Evolutionary conservation across 2,113 vertebrate species (phyloP).

Genomic region (Cheirogaleus medius): DNA sequence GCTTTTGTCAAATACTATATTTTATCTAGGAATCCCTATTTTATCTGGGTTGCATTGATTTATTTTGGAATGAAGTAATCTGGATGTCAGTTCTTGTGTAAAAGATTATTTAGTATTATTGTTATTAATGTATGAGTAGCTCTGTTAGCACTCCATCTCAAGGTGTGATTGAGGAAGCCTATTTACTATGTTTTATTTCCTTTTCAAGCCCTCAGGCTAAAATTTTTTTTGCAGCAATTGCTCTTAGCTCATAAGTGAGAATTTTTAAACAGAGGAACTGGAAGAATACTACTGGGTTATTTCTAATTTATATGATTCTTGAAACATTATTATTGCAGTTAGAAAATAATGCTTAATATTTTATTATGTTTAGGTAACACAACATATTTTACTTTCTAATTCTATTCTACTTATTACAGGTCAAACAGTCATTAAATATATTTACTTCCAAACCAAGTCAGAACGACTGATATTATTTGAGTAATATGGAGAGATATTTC

Average conservation of each 20-base stretch:
- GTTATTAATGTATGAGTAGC: background rate
- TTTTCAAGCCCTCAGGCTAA: background rate
- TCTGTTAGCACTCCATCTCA: background rate
- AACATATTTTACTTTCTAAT: background rate
- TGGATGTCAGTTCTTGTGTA: background rate
- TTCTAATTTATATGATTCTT: background rate
- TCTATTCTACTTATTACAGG: background rate
- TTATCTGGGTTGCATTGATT: background rate
- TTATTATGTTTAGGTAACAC: background rate
- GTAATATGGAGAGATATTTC: background rate
- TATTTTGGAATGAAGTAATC: conserved; percentile 35
- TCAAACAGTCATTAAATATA: conserved; percentile 25
- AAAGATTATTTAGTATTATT: background rate
- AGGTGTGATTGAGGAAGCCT: background rate
- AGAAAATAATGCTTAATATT: background rate
- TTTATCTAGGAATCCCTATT: background rate
- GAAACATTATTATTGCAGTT: background rate
- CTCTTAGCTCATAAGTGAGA: background rate
- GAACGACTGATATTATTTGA: background rate
- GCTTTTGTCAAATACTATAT: background rate
- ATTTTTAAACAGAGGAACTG: background rate
- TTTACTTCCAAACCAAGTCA: background rate
- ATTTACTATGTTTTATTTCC: background rate
- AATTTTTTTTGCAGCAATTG: conserved; percentile 25
- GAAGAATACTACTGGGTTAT: background rate